Conservation (phyloP, 2,113 vertebrate genomes). For the Bagarius yarrelli region DNA sequence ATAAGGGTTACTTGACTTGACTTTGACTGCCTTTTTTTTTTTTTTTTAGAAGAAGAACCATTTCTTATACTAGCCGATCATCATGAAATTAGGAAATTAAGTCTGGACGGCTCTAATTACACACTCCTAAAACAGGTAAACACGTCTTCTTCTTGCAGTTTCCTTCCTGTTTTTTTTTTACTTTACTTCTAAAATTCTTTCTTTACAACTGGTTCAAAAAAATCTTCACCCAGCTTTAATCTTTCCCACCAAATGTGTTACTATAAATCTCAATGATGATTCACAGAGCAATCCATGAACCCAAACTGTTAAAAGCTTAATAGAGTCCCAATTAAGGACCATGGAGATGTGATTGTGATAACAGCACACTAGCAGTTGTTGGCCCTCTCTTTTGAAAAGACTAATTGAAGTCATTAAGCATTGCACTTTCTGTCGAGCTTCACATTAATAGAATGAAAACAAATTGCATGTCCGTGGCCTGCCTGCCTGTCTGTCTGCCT, state of each 20-base stretch:
- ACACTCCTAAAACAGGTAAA: constrained; percentile 96
- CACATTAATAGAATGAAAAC: constrained; percentile 33
- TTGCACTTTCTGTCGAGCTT: constrained; percentile 19
- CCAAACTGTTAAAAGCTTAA: constrained; percentile 47
- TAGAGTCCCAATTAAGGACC: constrained; percentile 52
- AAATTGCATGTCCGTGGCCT: constrained; percentile 17
- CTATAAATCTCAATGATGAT: constrained; percentile 33
- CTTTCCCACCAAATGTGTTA: constrained; percentile 25
- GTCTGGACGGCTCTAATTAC: constrained; percentile 95
- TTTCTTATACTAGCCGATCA: constrained; percentile 97
- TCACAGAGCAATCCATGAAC: constrained; percentile 36
- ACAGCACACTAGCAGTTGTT: constrained; percentile 39
- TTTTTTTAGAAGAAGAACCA: constrained; percentile 87
- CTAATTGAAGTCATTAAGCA: constrained; percentile 50
- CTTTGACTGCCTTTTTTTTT: constrained; percentile 40
- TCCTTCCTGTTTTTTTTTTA: neutral
- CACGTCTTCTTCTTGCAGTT: neutral
- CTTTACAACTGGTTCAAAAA: neutral
- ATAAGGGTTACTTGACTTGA: too few relatives aligned
- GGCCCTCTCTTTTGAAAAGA: constrained; percentile 42
- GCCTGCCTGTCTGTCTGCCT: constrained; percentile 1
- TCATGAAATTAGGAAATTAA: constrained; percentile 97
- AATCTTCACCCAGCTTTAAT: neutral
- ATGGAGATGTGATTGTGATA: constrained; percentile 40
- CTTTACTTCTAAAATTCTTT: neutral